Evolutionary conservation across 2,888 invertebrate genomes (phyloP), one percentile per base, ranked within the genome.

Genomic region (Oxystoma pomonae): DNA sequence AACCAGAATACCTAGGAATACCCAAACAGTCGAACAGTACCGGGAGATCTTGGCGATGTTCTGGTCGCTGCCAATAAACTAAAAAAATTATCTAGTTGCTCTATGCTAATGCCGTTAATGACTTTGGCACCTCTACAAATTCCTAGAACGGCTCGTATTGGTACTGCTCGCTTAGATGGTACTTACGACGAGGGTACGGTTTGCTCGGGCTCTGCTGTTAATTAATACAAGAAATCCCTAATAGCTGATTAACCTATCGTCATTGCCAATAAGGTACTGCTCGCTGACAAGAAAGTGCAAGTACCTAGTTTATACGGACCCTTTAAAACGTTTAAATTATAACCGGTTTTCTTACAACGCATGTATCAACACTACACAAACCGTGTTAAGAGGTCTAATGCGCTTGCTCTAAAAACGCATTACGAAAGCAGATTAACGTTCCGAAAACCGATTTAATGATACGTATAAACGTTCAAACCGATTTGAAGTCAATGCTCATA

Each of bases 81-180:
- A 35, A 35, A 3, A 35, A 35, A 35, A 35, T 35, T 20, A 21
- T 12, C 20, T 59, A 59, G 61, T 57, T 66, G 66, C 61, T 66
- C 62, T 65, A 67, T 67, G 67, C 61, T 63, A 67, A 67, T 67
- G 65, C 18, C 61, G 63, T 59, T 67, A 67, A 67, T 67, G 67
- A 67, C 65, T 67, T 67, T 65, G 65, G 53, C 67, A 67, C 65
- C 67, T 67, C 66, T 55, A 66, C 64, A 64, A 66, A 64, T 64
- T 62, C 64, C 59, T 17, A 62, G 66, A 66, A 66, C 59, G 66
- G 63, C 63, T 64, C 66, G 58, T 63, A 66, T 66, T 64, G 64
- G 35, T 35, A 35, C 35, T 12, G 12, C 35, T 35, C 35, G 35
- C 35, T 35, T 35, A 35, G 35, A 35, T 35, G 3, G 3, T 35